phyloP scores from a whole-genome alignment of 1,140 invertebrate genomes.

The Archivesica marissinica region DNA sequence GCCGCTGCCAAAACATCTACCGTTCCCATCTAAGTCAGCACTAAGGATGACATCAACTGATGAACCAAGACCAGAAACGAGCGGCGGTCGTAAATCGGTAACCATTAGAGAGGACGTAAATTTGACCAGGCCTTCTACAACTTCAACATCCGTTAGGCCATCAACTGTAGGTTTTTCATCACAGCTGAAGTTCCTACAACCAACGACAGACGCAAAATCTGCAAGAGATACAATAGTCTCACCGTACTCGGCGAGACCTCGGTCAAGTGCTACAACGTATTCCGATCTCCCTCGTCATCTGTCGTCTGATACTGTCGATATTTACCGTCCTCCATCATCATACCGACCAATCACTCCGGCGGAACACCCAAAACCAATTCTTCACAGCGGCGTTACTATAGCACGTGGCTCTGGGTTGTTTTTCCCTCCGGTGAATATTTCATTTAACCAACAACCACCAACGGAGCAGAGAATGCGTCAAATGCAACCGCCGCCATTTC shows the following conservation, averaged over 20 bases:
- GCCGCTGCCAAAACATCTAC: not conserved
- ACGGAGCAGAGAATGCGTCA: not conserved
- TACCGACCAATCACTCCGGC: conserved; percentile 32
- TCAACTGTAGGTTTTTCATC: not conserved
- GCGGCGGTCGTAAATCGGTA: conserved; percentile 40
- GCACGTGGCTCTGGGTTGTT: conserved; percentile 2
- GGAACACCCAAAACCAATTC: conserved; percentile 39
- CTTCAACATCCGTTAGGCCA: not conserved
- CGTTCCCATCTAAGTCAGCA: not conserved
- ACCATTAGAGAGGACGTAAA: conserved; percentile 44
- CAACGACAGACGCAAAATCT: conserved; percentile 31
- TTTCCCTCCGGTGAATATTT: conserved; percentile 28
- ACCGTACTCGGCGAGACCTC: conserved; percentile 22
- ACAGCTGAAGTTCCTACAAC: not conserved
- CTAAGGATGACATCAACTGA: not conserved
- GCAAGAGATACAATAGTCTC: conserved; percentile 40
- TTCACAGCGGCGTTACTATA: conserved; percentile 37
- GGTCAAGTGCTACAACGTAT: not conserved
- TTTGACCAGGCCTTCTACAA: conserved; percentile 11
- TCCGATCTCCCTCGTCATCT: not conserved
- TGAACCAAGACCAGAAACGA: conserved; percentile 16
- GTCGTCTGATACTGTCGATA: not conserved
- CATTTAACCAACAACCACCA: conserved; percentile 6
- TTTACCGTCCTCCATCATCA: conserved; percentile 23
- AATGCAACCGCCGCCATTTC: conserved; percentile 38